These are phyloP conservation scores for Spinus olivaceus DNA, from an alignment of 2,797 vertebrate genomes.

Conservation along the genomic window DNA sequence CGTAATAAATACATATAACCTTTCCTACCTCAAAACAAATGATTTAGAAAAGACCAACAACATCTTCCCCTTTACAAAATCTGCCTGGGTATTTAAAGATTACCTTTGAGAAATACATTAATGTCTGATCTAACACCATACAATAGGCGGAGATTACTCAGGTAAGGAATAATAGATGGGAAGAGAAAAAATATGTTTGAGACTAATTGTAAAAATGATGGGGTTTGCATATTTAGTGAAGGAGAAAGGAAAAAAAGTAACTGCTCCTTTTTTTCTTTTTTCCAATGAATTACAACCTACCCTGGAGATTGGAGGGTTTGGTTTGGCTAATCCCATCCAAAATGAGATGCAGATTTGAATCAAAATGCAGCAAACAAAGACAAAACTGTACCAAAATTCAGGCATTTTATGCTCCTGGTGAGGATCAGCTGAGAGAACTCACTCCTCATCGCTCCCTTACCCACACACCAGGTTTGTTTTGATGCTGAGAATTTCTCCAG, in stretches of 20 bases:
- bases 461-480: not conserved
- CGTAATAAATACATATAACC: not conserved
- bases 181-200: not conserved
- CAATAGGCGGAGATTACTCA: not conserved
- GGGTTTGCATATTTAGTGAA: not conserved
- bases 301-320: not conserved
- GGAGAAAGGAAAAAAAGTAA: not conserved
- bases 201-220: not conserved
- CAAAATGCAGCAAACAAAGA: not conserved
- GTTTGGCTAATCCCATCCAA: not conserved
- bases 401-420: not conserved
- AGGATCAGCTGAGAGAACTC: not conserved
- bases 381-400: not conserved
- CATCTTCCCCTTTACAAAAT: not conserved
- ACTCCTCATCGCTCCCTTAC: not conserved
- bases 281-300: not conserved
- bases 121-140: not conserved
- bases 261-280: not conserved
- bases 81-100: not conserved
- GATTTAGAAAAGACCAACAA: not conserved
- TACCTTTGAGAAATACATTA: conserved; percentile 1
- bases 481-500: not conserved
- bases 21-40: conserved; percentile 20
- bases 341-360: not conserved
- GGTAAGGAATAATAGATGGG: not conserved